Evolutionary conservation across 2,888 invertebrate species (phyloP), one percentile per base, ranked within the genome.

Genomic region (Hypena proboscidalis): DNA sequence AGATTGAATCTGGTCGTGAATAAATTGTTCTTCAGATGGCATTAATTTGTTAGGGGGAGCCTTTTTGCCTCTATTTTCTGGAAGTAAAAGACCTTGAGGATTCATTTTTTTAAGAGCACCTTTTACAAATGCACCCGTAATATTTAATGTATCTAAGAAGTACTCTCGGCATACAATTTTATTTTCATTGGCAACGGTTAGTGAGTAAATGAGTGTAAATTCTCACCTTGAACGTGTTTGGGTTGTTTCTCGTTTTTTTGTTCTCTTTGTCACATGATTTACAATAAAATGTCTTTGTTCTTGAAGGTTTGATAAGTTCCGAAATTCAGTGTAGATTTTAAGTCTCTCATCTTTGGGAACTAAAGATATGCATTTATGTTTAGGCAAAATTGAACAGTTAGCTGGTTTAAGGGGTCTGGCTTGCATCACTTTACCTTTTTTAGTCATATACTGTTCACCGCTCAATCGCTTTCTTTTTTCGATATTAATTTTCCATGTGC

Each of bases 231-330:
- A 20, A 20, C 7, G 20, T 20, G 7, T n/a, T 20, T 20, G 20
- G n/a, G 20, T 20, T 20, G 20, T 20, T 5, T 5, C 20, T 20
- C 20, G 5, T 7, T 7, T 20, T 20, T 20, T 20, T n/a, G 5
- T 20, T 5, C n/a, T 20, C n/a, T 54, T 49, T 37, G 51, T 58
- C 36, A 67, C 46, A 27, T 61, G 54, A 25, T 48, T 44, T 9
- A 44, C 21, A 14, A 63, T 4, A 42, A 63, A 67, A 31, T 55
- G 42, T 10, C 63, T 32, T 39, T 67, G 64, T 30, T 62, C 60
- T 33, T 60, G 52, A 47, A 55, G 23, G 39, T 32, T 41, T 25
- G 22, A 3, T 17, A 47, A 22, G 26, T 25, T 31, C 17, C 57
- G 44, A 50, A 55, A 63, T 29, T 48, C 41, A 7, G 4, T 44